Percentiles rank a stretch among this genome's conserved stretches.
Conservation (phyloP, 2,888 invertebrate genomes). For the Caenorhabditis auriculariae region DNA sequence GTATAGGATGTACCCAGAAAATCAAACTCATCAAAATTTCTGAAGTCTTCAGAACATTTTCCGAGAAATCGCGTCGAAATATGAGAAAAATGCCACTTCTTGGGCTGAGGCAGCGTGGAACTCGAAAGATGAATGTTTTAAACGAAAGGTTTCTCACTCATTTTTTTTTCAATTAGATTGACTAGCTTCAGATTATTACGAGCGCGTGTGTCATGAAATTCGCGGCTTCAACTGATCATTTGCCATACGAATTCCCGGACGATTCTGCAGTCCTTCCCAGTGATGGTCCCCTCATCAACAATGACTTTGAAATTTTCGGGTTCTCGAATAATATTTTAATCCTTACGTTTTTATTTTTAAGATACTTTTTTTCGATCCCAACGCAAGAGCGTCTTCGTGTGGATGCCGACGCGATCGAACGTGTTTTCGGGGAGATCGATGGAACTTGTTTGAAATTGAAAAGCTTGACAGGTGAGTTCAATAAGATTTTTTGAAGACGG, state of each 20-base stretch:
- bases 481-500: no score
- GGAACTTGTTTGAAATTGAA: slow-evolving; percentile 6
- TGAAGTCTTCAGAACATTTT: neutral
- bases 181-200: slow-evolving; percentile 7
- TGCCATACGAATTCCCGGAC: slow-evolving; percentile 31
- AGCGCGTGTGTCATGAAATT: slow-evolving; percentile 11
- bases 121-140: slow-evolving; percentile 17
- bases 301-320: slow-evolving; percentile 29
- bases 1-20: no score
- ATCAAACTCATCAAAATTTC: no score
- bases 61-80: neutral
- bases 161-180: neutral
- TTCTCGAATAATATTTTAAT: slow-evolving; percentile 3
- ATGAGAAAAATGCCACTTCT: neutral
- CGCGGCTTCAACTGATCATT: slow-evolving; percentile 12
- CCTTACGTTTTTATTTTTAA: slow-evolving; percentile 6
- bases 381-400: slow-evolving; percentile 23
- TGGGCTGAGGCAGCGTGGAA: slow-evolving; percentile 15
- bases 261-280: slow-evolving; percentile 30
- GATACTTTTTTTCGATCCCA: slow-evolving; percentile 35
- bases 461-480: no score
- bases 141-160: neutral
- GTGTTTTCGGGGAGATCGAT: slow-evolving; percentile 23
- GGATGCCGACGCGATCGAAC: slow-evolving; percentile 9
- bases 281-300: slow-evolving; percentile 31